Conservation (phyloP, 1,140 invertebrate species). For the Polyergus mexicanus region DNA sequence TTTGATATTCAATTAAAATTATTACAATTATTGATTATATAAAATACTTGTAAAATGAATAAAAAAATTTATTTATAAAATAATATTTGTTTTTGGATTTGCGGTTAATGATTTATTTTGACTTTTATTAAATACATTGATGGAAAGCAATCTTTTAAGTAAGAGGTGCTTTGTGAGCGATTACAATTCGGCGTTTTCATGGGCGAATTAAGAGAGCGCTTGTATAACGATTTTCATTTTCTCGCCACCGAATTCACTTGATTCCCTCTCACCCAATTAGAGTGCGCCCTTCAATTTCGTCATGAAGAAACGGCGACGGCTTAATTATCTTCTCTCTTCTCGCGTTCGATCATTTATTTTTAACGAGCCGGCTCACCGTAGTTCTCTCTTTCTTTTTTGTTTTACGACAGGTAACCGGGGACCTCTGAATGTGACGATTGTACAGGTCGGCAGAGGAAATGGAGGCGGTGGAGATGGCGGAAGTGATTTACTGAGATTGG, state of each 20-base stretch:
- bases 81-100: neutral
- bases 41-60: too few species aligned
- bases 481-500: constrained; percentile 81
- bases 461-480: constrained; percentile 73
- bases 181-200: neutral
- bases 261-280: neutral
- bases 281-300: neutral
- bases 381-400: constrained; percentile 55
- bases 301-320: neutral
- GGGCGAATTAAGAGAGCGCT: neutral
- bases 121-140: neutral
- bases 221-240: neutral
- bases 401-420: constrained; percentile 82
- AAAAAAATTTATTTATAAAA: too few species aligned
- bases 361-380: constrained; percentile 4
- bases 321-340: neutral
- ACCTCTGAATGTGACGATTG: constrained; percentile 83
- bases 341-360: neutral
- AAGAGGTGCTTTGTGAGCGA: neutral
- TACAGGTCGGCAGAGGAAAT: constrained; percentile 80
- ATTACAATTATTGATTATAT: neutral
- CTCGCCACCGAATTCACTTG: neutral
- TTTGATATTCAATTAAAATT: neutral
- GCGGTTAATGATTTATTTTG: neutral
- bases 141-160: neutral